Base-by-base conservation (phyloP, 2,113 vertebrate species). In the Rattus rattus region DNA sequence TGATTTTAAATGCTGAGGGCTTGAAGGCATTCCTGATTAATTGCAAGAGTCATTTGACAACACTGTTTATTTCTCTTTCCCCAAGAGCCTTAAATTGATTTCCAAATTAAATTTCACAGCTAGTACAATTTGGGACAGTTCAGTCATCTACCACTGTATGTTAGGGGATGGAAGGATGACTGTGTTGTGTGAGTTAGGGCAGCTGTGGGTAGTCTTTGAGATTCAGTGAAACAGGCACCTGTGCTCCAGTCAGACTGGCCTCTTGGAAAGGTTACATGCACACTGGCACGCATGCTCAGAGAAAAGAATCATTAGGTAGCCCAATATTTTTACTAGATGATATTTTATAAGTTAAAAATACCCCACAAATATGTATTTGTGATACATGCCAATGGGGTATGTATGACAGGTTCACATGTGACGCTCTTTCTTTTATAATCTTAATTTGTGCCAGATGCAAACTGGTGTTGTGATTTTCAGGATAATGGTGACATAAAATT, bases 321-420 rank as follows among this genome's bases (percentile, higher is more conserved):
- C 39, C 93, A 91, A 83, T 14, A 87, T 96, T 94, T 96, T 96
- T 54, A 94, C 70, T 63, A 97, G 88, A 91, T 92, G 77, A 86
- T 92, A 91, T 63, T 96, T 94, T 39, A 69, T 36, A n/a, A 91
- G 61, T 88, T 67, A 33, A 88, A 91, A 76, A 65, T 63, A n/a
- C 0, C 4, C 13, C 16, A 69, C 33, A 92, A 59, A 30, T 83
- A 84, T 81, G 87, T 88, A 95, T 52, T 94, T 39, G 88, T 95
- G 10, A 22, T 83, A 92, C 43, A 8, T 91, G 79, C 70, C 86
- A 30, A 73, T 79, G 81, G 56, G 33, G 24, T 93, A 22, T 54
- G 36, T 12, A 49, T 75, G 30, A 67, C 73, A 95, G 80, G 52
- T 90, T 88, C 85, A 63, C 4, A 63, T 39, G 28, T 36, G 28